Evolutionary conservation across 2,797 vertebrate genomes (phyloP).

Genomic region (Tympanoctomys barrerae): DNA sequence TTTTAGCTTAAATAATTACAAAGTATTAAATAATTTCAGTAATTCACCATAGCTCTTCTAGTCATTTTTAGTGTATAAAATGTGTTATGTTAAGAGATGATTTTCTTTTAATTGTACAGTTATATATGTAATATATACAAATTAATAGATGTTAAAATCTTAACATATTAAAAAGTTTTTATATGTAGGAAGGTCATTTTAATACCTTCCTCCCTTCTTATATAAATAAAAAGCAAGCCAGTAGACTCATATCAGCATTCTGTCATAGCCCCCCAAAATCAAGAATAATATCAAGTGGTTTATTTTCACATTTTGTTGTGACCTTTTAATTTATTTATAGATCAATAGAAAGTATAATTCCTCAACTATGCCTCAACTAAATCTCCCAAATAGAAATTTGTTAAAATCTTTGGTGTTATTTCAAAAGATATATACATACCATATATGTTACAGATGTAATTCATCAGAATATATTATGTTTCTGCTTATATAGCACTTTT

Average conservation of each 20-base stretch:
- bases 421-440: neutral
- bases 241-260: conserved; percentile 19
- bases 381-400: conserved; percentile 13
- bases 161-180: conserved; percentile 58
- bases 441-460: neutral
- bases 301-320: conserved; percentile 59
- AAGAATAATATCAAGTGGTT: neutral
- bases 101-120: conserved; percentile 52
- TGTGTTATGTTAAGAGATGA: neutral
- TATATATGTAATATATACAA: neutral
- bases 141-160: conserved; percentile 69
- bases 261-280: neutral
- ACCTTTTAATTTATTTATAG: conserved; percentile 68
- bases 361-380: conserved; percentile 19
- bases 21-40: conserved; percentile 63
- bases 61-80: conserved; percentile 65
- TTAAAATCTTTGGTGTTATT: conserved; percentile 57
- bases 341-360: conserved; percentile 48
- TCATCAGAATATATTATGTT: neutral
- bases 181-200: conserved; percentile 23
- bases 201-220: conserved; percentile 43
- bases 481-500: conserved; percentile 10
- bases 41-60: conserved; percentile 30
- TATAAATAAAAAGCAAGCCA: conserved; percentile 50
- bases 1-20: conserved; percentile 57